Evolutionary conservation across 2,797 vertebrate species (phyloP), one percentile per base, ranked within the genome.

Genomic region (Crocidura indochinensis): DNA sequence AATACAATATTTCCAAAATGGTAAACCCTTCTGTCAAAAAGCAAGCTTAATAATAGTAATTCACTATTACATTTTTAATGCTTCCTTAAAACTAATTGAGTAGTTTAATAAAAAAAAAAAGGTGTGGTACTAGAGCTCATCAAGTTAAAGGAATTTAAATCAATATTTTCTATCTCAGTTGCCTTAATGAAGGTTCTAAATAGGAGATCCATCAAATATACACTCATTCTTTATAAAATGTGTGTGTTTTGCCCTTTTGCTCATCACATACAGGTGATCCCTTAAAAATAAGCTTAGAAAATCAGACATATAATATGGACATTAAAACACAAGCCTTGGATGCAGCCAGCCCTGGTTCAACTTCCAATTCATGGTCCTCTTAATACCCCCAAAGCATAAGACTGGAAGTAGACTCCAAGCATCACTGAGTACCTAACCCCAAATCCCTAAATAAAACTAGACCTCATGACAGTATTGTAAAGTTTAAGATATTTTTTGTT

Each of bases 201-300:
- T 49, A 65, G 60, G 46, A 77, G 17, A 77, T 22, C 44, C 24
- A 86, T 72, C 65, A 83, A 71, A 77, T n/a, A 44, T 73, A 12
- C 62, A 65, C 69, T 87, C 93, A 69, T 76, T 64, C 74, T 92
- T 60, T 82, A 92, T 31, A 47, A 90, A 92, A 78, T 90, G 77
- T 6, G 8, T 74, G 65, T 51, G 20, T 10, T 87, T 60, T 90
- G 38, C 24, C 44, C 67, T 27, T 76, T 44, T 27, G 38, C 10
- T 90, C 31, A 90, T 72, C 69, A 87, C 60, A 93, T 94, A 27
- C 1, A 76, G 49, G 10, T n/a, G 27, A 86, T 71, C 20, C 49
- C 47, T 90, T 67, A 44, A 80, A 90, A 74, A 19, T 71, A 49
- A 91, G n/a, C 64, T 68, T 84, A 73, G 65, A 56, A 10, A 26